Percentiles rank a stretch among this genome's conserved stretches.
These are phyloP conservation scores for Chelonus formosanus DNA, from an alignment of 2,888 invertebrate genomes.

Conservation along the genomic window DNA sequence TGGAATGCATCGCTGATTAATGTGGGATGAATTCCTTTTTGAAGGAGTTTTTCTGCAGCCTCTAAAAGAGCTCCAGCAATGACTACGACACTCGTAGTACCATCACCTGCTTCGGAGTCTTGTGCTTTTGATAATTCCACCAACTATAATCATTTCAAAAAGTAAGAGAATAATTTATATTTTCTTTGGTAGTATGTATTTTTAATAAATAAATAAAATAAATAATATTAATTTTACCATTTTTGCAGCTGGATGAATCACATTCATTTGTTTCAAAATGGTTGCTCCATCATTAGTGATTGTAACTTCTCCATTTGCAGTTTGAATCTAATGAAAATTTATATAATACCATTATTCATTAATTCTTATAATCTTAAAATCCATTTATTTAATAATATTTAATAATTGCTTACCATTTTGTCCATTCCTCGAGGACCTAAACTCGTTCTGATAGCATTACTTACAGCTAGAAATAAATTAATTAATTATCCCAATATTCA, in stretches of 20 bases:
- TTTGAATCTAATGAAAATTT: constrained; percentile 79
- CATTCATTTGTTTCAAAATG: constrained; percentile 98
- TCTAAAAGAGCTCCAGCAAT: constrained; percentile 96
- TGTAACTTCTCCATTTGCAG: constrained; percentile 96
- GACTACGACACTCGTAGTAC: constrained; percentile 98
- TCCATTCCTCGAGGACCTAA: constrained; percentile 99
- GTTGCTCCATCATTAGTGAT: constrained; percentile 99
- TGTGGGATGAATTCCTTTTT: constrained; percentile 96
- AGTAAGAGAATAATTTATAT: neutral
- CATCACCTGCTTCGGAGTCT: constrained; percentile 99
- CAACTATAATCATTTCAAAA: constrained; percentile 70
- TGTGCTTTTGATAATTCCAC: constrained; percentile 98
- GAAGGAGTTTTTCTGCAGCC: constrained; percentile 89
- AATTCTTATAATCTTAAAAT: neutral
- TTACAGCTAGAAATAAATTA: constrained; percentile 80
- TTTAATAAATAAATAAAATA: neutral
- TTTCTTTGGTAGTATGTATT: neutral
- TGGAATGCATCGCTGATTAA: constrained; percentile 97
- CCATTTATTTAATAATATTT: neutral
- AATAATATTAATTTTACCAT: constrained; percentile 74
- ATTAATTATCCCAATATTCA: constrained; percentile 4
- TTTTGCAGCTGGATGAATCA: constrained; percentile 98
- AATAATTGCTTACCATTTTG: constrained; percentile 83
- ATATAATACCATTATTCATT: neutral
- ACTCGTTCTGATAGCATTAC: constrained; percentile 98